Conservation (phyloP, 2,113 vertebrate species). For the Zonotrichia leucophrys region DNA sequence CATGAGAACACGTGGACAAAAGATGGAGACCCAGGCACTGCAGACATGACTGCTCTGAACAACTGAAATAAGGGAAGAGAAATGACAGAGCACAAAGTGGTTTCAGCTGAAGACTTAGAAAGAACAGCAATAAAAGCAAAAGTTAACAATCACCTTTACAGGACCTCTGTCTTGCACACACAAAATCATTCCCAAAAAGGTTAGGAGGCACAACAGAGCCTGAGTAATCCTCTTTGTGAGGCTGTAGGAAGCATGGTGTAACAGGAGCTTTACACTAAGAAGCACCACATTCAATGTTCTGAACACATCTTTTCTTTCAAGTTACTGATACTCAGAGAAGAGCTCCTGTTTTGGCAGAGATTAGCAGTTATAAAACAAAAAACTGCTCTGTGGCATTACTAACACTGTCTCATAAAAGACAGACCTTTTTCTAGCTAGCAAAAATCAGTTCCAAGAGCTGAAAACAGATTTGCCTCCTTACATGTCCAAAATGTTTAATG, state of each 20-base stretch:
- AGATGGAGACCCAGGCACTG: not conserved
- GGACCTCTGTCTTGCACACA: not conserved
- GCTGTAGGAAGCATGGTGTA: not conserved
- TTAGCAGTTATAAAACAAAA: constrained; percentile 8
- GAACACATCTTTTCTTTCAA: constrained; percentile 20
- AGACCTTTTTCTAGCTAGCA: not conserved
- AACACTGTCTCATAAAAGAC: not conserved
- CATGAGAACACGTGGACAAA: not conserved
- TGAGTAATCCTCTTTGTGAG: constrained; percentile 11
- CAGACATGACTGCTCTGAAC: not conserved
- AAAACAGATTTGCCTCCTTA: not conserved
- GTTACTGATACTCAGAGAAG: constrained; percentile 2
- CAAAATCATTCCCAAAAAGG: not conserved
- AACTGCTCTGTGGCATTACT: not conserved
- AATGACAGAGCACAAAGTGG: not conserved
- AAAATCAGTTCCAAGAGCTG: not conserved
- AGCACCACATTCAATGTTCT: not conserved
- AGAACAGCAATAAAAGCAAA: not conserved
- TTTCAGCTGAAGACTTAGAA: not conserved
- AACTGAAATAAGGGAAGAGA: not conserved
- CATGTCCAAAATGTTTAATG: not conserved
- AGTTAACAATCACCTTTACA: not conserved
- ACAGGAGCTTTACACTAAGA: constrained; percentile 21
- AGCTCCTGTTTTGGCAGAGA: constrained; percentile 24
- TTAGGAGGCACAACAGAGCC: not conserved